Evolutionary conservation across 2,113 vertebrate genomes (phyloP), one percentile per base, ranked within the genome.

Genomic region (Condylura cristata): DNA sequence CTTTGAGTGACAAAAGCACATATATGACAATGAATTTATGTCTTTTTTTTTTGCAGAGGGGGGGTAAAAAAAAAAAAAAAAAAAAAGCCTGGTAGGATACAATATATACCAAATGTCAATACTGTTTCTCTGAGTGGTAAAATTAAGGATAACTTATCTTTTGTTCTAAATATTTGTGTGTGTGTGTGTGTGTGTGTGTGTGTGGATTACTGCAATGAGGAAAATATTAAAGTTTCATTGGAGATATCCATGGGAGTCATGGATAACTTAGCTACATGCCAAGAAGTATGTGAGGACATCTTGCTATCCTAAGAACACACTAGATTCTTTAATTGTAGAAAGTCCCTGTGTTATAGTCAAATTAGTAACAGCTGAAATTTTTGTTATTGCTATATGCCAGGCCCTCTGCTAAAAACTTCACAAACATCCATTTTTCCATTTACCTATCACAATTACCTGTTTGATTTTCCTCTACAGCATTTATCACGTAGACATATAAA

Each of bases 101-200:
- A 16, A 66, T 46, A 60, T 4, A 72, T 39, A 48, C 1, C 48
- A 88, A 61, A 66, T 72, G 30, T 56, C 48, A 75, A 56, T 10
- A 48, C 28, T 24, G 12, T 12, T 90, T 92, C 24, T 76, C 72
- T 81, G 37, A 89, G 51, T 84, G 30, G 66, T 58, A 28, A 91
- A 75, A 87, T 86, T 89, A 95, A 93, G 75, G 12, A 41, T 44
- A 70, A 75, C 51, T 88, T 92, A 34, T 34, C 22, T 92, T 72
- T 68, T 90, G 30, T 65, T 88, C 76, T 87, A 87, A 75, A 70
- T 72, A n/a, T 6, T 88, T 92, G 89, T 88, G 41, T 20, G 20
- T 76, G 20, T 20, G 20, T 76, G 20, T 20, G 20, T 76, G 20
- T n/a, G n/a, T 92, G 89, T 88, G 41, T 92, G 89, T 88, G 41